Base-by-base conservation (phyloP, 2,113 vertebrate genomes). In the Holacanthus passer region DNA sequence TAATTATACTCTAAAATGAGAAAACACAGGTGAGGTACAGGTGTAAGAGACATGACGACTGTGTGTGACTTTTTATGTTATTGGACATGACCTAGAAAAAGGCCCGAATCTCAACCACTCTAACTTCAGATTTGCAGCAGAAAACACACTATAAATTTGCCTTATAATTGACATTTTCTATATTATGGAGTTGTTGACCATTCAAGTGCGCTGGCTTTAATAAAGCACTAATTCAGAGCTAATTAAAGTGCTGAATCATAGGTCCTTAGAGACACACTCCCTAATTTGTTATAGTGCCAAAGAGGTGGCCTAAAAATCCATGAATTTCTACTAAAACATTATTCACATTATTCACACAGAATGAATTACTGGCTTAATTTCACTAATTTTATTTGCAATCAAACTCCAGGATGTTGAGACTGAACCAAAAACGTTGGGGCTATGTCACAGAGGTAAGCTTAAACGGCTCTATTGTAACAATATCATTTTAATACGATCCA, bases 211-310 rank as follows among this genome's bases (percentile, higher is more conserved):
- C 19, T 31, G 5, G 11, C 50, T 32, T 66, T 45, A 66, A 77
- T 48, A 27, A 58, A 48, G 9, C 50, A 19, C 27, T 3, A 39
- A 45, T 22, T 45, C 35, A 27, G 74, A 77, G 27, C 62, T 66
- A 19, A 56, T 63, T 39, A 78, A 62, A 19, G 35, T n/a, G 35
- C 35, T 53, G 35, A 63, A 17, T 63, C 47, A 70, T 59, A 59
- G 9, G 20, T 29, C 43, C n/a, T 69, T 41, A 43, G 52, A 41
- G 35, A 37, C 24, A 39, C 3, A n/a, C 32, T 19, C 19, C 37
- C 31, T 52, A 1, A 37, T 52, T 14, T 55, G 10, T 58, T 7
- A 20, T n/a, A n/a, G 19, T 43, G 12, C n/a, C 24, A 47, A 48
- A n/a, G n/a, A 59, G 45, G 24, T 71, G 20, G 31, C 66, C 31